phyloP scores from a whole-genome alignment of 2,888 invertebrate genomes.

The Chaitophorus viminalis region DNA sequence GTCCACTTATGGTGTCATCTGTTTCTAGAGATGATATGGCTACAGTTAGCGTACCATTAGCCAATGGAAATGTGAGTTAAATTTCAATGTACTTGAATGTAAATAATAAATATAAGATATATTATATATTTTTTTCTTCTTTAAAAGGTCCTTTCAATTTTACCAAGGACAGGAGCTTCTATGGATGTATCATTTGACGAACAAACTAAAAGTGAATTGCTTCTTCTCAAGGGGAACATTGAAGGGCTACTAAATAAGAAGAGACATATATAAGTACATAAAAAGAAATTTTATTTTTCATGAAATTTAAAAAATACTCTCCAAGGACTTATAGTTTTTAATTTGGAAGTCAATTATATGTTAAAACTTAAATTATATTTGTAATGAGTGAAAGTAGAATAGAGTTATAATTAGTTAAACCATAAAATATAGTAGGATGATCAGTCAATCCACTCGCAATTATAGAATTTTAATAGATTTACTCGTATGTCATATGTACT shows the following conservation, averaged over 20 bases:
- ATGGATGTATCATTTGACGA: slow-evolving; percentile 60
- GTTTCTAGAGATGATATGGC: slow-evolving; percentile 61
- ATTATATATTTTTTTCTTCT: neutral
- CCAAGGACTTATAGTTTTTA: too few species aligned
- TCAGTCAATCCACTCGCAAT: too few species aligned
- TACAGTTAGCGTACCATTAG: slow-evolving; percentile 62
- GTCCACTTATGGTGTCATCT: slow-evolving; percentile 62
- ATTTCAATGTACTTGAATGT: neutral
- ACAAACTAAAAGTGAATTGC: slow-evolving; percentile 53
- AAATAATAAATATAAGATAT: too few species aligned
- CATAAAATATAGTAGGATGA: too few species aligned
- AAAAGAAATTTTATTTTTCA: neutral
- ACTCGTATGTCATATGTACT: too few species aligned
- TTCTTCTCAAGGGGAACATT: slow-evolving; percentile 49
- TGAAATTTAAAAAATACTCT: too few species aligned
- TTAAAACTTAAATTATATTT: too few species aligned
- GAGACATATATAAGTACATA: neutral
- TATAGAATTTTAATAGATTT: too few species aligned
- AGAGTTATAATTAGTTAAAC: too few species aligned
- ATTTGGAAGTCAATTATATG: too few species aligned
- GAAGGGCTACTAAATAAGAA: slow-evolving; percentile 44
- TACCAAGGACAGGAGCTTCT: slow-evolving; percentile 60
- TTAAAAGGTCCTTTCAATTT: slow-evolving; percentile 59
- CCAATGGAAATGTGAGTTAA: slow-evolving; percentile 59
- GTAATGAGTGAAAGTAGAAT: too few species aligned